Evolutionary conservation across 1,140 invertebrate species (phyloP), one percentile per base, ranked within the genome.

Genomic region (Apocrypta bakeri): DNA sequence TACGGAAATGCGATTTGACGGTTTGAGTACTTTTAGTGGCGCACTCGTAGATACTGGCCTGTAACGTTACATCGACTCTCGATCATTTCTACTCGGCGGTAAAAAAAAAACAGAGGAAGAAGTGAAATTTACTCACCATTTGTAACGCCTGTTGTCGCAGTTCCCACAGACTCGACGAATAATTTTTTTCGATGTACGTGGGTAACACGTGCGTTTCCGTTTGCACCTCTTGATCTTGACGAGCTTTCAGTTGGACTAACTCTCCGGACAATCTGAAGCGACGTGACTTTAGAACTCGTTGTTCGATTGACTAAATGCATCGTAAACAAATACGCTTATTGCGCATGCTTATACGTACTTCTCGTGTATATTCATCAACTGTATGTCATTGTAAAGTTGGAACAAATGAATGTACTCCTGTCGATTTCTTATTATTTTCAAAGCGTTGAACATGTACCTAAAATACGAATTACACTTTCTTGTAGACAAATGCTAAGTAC

Each of bases 111-210:
- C 33, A 37, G 3, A 9, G 33, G 2, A 9, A 37, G 2, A 37
- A 2, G 33, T 37, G 9, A 21, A 2, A 56, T 3, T 56, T 1
- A 85, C 72, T 87, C 90, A 96, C 95, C 93, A 96, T 92, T 90
- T 94, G 94, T 4, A 96, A 93, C 21, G 95, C 95, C 89, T 93
- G 93, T 85, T 94, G 88, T 82, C 95, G 94, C 79, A 95, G 92
- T 84, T 96, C 94, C 96, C 96, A 97, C 81, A 97, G 92, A 89
- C 96, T 96, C 93, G 95, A 96, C 14, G 93, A 93, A 88, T 97
- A 97, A 72, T 94, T 91, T 83, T 93, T 93, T 82, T 95, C 95
- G 66, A 95, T 94, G 42, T 94, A 92, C 9, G 91, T 86, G 0
- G 94, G 93, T 17, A 95, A 87, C 31, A 95, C 93, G 90, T 96